Conservation (phyloP, 2,797 vertebrate genomes). For the Sphenopsis melanotis region DNA sequence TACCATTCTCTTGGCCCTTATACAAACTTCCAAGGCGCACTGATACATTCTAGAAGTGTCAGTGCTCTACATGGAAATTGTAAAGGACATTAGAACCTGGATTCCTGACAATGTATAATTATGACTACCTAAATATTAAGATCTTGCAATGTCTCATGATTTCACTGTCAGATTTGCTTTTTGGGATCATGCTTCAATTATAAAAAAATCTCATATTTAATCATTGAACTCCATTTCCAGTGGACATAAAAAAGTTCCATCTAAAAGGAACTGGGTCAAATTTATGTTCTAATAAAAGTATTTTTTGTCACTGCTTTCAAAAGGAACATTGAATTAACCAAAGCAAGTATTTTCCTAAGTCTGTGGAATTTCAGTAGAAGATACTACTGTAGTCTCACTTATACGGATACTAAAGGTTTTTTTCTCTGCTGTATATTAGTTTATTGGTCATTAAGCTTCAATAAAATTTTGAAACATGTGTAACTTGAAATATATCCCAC, state of each 20-base stretch:
- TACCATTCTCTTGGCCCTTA: neutral
- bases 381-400: neutral
- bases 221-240: neutral
- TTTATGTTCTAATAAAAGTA: neutral
- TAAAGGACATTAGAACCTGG: neutral
- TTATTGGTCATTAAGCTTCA: neutral
- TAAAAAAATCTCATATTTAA: neutral
- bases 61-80: rapidly evolving
- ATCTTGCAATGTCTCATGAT: neutral
- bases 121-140: neutral
- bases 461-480: neutral
- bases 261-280: neutral
- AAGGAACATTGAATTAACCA: neutral
- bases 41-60: neutral
- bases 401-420: neutral
- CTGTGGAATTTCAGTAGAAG: neutral
- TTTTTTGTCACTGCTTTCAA: neutral
- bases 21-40: neutral
- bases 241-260: neutral
- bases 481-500: neutral
- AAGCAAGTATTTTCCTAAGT: neutral
- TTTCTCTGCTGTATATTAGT: neutral
- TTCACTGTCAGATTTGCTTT: neutral
- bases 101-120: neutral
- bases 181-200: neutral